These are phyloP conservation scores for Henicopernis longicauda DNA, from an alignment of 2,113 vertebrate genomes.

Conservation along the genomic window DNA sequence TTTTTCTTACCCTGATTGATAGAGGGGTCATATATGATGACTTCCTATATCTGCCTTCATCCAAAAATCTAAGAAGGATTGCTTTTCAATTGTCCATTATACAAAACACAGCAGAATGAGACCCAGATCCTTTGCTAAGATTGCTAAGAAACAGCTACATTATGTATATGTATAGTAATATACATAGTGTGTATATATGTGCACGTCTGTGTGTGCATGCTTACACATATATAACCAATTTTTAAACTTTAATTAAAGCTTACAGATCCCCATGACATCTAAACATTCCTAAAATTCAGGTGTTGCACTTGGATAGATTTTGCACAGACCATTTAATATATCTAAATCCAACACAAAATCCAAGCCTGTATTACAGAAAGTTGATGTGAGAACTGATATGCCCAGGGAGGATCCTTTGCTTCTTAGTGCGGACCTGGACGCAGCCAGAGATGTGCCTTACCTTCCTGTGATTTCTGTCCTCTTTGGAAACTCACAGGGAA, in stretches of 20 bases:
- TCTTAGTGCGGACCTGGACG: accelerated
- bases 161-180: background rate
- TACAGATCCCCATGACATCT: background rate
- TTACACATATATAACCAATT: background rate
- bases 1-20: background rate
- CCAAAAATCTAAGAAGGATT: background rate
- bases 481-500: background rate
- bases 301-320: background rate
- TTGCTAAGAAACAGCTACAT: background rate
- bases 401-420: background rate
- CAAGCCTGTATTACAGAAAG: background rate
- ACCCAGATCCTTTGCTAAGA: background rate
- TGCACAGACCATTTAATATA: background rate
- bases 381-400: background rate
- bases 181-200: background rate
- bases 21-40: background rate
- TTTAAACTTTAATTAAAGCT: background rate
- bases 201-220: background rate
- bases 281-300: background rate
- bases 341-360: background rate
- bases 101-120: background rate
- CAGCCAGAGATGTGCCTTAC: background rate
- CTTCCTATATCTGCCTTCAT: background rate
- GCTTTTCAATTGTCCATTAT: background rate
- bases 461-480: background rate